Evolutionary conservation across 1,140 invertebrate genomes (phyloP).

Genomic region (Psix sp.): DNA sequence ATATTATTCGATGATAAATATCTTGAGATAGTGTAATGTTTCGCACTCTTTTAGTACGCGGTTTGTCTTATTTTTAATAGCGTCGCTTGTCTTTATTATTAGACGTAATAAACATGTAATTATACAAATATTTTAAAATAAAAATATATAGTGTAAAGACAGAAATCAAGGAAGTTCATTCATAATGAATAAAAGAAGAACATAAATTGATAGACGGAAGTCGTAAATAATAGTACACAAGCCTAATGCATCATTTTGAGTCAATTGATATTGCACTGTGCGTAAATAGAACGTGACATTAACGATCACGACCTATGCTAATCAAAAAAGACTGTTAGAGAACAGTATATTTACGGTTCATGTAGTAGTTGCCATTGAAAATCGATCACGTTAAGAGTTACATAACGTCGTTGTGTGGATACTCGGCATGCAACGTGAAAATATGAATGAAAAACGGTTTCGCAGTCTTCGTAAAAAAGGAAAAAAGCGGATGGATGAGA

Average conservation of each 20-base stretch:
- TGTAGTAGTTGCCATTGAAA: slow-evolving; percentile 72
- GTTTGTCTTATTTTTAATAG: too few species aligned
- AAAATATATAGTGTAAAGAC: too few species aligned
- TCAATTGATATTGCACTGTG: slow-evolving; percentile 51
- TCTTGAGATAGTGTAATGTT: too few species aligned
- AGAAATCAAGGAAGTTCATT: too few species aligned
- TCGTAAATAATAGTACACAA: slow-evolving; percentile 5
- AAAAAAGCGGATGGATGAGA: slow-evolving; percentile 63
- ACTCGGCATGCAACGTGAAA: slow-evolving; percentile 68
- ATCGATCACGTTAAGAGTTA: slow-evolving; percentile 72
- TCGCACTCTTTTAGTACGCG: too few species aligned
- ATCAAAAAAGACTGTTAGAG: slow-evolving; percentile 63
- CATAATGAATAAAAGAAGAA: neutral
- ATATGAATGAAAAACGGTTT: slow-evolving; percentile 77
- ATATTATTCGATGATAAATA: too few species aligned
- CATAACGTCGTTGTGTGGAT: slow-evolving; percentile 62
- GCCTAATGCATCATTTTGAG: slow-evolving; percentile 50
- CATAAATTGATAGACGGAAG: neutral
- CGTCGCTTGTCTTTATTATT: too few species aligned
- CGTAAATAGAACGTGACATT: slow-evolving; percentile 58
- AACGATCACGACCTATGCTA: slow-evolving; percentile 60
- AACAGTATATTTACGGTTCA: slow-evolving; percentile 60
- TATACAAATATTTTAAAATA: too few species aligned
- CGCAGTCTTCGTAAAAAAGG: slow-evolving; percentile 60
- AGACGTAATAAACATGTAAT: too few species aligned